phyloP scores from a whole-genome alignment of 1,140 invertebrate species.

The Aricia agestis region DNA sequence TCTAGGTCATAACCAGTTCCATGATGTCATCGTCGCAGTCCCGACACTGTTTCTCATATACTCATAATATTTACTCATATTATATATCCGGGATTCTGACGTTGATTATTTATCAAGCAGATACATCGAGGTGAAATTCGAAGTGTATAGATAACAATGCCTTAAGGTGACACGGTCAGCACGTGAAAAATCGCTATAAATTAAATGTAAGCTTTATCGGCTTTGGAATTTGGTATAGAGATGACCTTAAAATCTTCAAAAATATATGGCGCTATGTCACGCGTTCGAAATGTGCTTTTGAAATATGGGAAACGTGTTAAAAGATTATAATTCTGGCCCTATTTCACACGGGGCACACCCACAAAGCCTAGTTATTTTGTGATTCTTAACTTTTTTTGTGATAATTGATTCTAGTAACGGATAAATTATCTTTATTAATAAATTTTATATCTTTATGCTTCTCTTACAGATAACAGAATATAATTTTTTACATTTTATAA shows the following conservation, averaged over 20 bases:
- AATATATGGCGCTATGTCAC: not conserved
- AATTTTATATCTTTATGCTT: too few relatives aligned
- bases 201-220: not conserved
- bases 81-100: slow-evolving; percentile 6
- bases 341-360: not conserved
- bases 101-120: not conserved
- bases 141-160: slow-evolving; percentile 7
- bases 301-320: not conserved
- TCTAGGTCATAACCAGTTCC: slow-evolving; percentile 3
- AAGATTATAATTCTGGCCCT: not conserved
- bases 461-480: too few relatives aligned
- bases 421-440: too few relatives aligned
- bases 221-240: not conserved
- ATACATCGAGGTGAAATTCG: slow-evolving; percentile 5
- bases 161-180: not conserved
- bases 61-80: not conserved
- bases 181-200: not conserved
- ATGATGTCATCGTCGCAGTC: not conserved
- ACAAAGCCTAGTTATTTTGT: too few relatives aligned
- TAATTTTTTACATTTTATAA: too few relatives aligned
- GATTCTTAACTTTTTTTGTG: too few relatives aligned
- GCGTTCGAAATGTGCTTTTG: not conserved
- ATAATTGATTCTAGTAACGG: too few relatives aligned
- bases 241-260: slow-evolving; percentile 1
- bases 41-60: not conserved